Evolutionary conservation across 2,113 vertebrate species (phyloP).

Genomic region (Pachycephala philippinensis): DNA sequence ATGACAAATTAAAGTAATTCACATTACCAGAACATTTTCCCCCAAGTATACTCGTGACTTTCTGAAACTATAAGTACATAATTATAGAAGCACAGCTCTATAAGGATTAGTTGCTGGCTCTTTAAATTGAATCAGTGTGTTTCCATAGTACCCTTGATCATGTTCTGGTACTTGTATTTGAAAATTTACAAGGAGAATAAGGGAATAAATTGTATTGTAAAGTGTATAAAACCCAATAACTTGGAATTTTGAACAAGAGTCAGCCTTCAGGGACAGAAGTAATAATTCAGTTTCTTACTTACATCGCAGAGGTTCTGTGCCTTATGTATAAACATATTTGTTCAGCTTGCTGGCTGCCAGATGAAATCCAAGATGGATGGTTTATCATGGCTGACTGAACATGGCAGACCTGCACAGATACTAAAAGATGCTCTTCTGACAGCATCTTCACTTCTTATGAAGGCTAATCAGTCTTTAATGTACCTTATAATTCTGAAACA

Average conservation of each 20-base stretch:
- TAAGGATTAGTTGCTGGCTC: background rate
- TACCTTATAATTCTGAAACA: background rate
- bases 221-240: background rate
- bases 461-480: background rate
- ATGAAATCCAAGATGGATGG: background rate
- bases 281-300: background rate
- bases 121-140: conserved; percentile 19
- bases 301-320: background rate
- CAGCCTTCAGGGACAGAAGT: background rate
- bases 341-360: conserved; percentile 13
- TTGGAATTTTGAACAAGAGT: background rate
- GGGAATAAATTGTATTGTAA: background rate
- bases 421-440: background rate
- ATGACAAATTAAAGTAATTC: background rate
- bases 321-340: background rate
- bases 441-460: background rate
- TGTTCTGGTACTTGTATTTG: background rate
- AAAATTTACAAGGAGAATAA: conserved; percentile 12
- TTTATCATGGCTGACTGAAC: background rate
- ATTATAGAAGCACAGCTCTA: background rate
- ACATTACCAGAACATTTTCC: background rate
- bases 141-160: conserved; percentile 2
- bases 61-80: background rate
- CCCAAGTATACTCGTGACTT: background rate
- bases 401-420: background rate